Base-by-base conservation (phyloP, 2,888 invertebrate genomes). In the Leptura quadrifasciata region DNA sequence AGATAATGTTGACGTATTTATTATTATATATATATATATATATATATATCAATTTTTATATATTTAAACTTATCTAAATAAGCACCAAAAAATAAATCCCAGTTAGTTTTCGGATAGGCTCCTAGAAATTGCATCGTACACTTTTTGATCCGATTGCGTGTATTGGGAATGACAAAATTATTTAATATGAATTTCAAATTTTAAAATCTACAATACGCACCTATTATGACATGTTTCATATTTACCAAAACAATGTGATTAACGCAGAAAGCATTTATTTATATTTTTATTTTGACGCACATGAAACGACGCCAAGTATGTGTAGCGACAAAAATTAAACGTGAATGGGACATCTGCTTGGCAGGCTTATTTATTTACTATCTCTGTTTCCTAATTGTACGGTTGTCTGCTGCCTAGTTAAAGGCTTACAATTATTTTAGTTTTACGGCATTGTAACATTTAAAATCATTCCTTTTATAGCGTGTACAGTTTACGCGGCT, bases 221-320 rank as follows among this genome's bases (percentile, higher is more conserved):
- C n/a, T n/a, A 31, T 31, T 3, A 24, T 24, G 24, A 31, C 27
- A 8, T 31, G 0, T 31, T 31, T 12, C 39, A n/a, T 39, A 6
- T 39, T 10, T 15, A 39, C 39, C 39, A 39, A 39, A 39, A 39
- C 39, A 39, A 15, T 10, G 39, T 39, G 39, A 39, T 6, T 15
- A 17, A 17, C n/a, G 15, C 61, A 35, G 10, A 18, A 35, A 9
- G 2, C 18, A 57, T 57, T 57, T 31, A 54, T 60, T 60, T 63
- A 63, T 63, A 54, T 39, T 39, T 39, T 39, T 8, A 17, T 67
- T 21, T 54, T 20, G 24, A 67, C 55, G 52, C 35, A 65, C 35
- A 67, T 55, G 21, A 47, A 67, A 47, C 17, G 27, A 39, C 35
- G 70, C 61, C 61, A 63, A 63, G 21, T 61, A n/a, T 27, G 60